Evolutionary conservation across 2,797 vertebrate species (phyloP), one percentile per base, ranked within the genome.

Genomic region (Macropus fuliginosus): DNA sequence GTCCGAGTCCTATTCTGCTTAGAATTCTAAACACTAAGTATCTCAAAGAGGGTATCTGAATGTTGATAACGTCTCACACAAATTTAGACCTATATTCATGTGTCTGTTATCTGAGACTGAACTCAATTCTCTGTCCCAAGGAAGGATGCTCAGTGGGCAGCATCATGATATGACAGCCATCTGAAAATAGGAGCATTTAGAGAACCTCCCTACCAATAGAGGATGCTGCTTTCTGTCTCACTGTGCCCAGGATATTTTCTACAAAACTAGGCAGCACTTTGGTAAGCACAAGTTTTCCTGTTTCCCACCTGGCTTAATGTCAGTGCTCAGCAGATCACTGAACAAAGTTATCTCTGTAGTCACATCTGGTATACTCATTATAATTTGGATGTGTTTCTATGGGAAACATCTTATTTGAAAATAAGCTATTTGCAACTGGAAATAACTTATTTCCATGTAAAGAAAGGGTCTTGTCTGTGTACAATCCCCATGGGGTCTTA

Each of bases 351-450:
- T 81, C 40, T 81, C 40, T 46, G 21, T 81, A 81, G n/a, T 81
- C 74, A 81, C 74, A 81, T 81, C 74, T 81, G 74, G 40, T 81
- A 27, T 31, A 27, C 18, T 81, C 94, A 94, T 10, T 92, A 55
- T 94, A 18, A 12, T 56, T 40, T 94, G 66, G 92, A 96, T 92
- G 18, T 40, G 14, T 81, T 34, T 62, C 40, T 29, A 54, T 56
- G 16, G 91, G 94, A 95, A 95, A 0, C 87, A 91, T 92, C 21
- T 81, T 81, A 81, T 46, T 81, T 81, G 21, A 81, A 81, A 81
- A 81, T 11, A 81, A 46, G 8, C 74, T 81, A 27, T 81, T 81
- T 81, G 18, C 0, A 0, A 81, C 74, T 81, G 40, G 74, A 81
- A 81, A 81, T 27, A 81, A 81, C 18, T 81, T 81, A 81, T 81